Evolutionary conservation across 2,113 vertebrate species (phyloP), one percentile per base, ranked within the genome.

Genomic region (Cheirogaleus medius): DNA sequence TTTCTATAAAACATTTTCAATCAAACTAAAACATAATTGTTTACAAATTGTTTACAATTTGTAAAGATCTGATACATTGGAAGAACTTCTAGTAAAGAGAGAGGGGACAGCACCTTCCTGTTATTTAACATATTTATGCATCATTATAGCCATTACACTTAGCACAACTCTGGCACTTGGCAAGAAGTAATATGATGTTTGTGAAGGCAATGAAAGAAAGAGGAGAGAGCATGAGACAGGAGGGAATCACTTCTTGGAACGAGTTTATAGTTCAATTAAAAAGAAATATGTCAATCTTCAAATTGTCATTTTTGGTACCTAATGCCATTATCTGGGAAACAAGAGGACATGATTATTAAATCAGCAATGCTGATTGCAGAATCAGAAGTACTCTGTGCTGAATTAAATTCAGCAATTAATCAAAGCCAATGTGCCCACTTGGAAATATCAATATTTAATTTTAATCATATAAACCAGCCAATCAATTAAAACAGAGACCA

Each of bases 381-480:
- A 96, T 96, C 84, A 98, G 94, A 97, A 83, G 85, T 63, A 84
- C 82, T 92, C 97, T 44, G 47, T 64, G 42, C 82, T 63, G 91
- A 95, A 98, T 98, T 97, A 97, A 97, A 97, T 97, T 95, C 96
- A 97, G 83, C 93, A 85, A 20, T 95, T 98, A 98, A 98, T 98
- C 97, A 97, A 94, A 94, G 91, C 84, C 95, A 96, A 90, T 87
- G 71, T 86, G 90, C 34, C 87, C 44, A 63, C 81, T 39, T 92
- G 47, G 90, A 92, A 95, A 91, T 95, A 98, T 97, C 92, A 95
- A 95, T 97, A 98, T 97, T 95, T 80, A 78, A 52, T 87, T 95
- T 84, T 95, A 95, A 98, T 89, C 74, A 94, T 23, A 63, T 73
- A 64, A 96, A 44, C 66, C 49, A 91, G 86, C 39, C 90, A 87